These are phyloP conservation scores for Muntiacus muntjak DNA, from an alignment of 2,113 vertebrate genomes.

Conservation along the genomic window DNA sequence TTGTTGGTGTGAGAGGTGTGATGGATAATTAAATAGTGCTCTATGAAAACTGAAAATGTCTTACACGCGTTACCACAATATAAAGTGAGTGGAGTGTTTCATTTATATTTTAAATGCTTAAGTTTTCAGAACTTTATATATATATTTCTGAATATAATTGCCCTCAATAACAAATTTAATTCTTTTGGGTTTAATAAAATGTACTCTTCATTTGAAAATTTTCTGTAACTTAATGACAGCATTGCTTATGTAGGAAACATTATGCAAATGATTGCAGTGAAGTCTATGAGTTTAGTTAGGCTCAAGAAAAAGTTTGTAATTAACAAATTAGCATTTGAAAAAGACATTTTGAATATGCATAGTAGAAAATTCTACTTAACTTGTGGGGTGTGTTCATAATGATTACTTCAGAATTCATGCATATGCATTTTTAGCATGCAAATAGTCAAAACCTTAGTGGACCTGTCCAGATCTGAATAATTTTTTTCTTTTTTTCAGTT, in stretches of 20 bases:
- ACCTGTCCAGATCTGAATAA: neutral
- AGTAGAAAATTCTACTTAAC: slow-evolving; percentile 70
- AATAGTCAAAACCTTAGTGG: slow-evolving; percentile 41
- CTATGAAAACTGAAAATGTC: slow-evolving; percentile 5
- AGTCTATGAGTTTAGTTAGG: slow-evolving; percentile 68
- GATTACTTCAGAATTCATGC: slow-evolving; percentile 66
- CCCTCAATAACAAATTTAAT: neutral
- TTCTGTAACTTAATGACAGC: slow-evolving; percentile 22
- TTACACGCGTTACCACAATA: neutral
- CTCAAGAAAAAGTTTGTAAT: slow-evolving; percentile 75
- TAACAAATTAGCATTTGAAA: slow-evolving; percentile 77
- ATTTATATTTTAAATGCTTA: neutral
- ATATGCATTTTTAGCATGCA: slow-evolving; percentile 63
- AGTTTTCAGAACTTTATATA: neutral
- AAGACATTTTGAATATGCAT: slow-evolving; percentile 70
- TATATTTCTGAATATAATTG: slow-evolving; percentile 4
- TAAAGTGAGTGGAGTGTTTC: neutral
- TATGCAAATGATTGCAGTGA: slow-evolving; percentile 66
- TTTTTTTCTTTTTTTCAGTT: neutral
- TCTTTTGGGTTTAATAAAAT: slow-evolving; percentile 14
- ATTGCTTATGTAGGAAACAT: slow-evolving; percentile 22
- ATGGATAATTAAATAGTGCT: slow-evolving; percentile 37
- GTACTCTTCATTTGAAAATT: neutral
- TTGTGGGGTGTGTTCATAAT: slow-evolving; percentile 70
- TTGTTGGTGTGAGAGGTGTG: slow-evolving; percentile 49